These are phyloP conservation scores for Orussus abietinus DNA, from an alignment of 1,140 invertebrate species.

Conservation along the genomic window DNA sequence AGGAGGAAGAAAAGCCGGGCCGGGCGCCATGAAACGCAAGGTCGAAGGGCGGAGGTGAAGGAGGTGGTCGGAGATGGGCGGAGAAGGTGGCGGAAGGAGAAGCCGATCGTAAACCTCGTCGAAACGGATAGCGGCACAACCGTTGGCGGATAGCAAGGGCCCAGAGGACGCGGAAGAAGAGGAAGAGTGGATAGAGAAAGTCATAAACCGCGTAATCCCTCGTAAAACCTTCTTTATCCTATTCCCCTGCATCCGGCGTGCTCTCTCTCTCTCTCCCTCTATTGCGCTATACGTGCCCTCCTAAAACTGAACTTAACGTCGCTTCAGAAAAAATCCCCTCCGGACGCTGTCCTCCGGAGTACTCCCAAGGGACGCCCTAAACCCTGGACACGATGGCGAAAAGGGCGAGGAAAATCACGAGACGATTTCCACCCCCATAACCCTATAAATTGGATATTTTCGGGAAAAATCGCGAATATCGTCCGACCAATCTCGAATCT, in stretches of 20 bases:
- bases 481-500: too few relatives aligned
- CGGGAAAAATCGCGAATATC: too few relatives aligned
- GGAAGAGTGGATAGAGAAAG: slow-evolving; percentile 21
- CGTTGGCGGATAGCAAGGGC: slow-evolving; percentile 10
- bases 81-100: slow-evolving; percentile 10
- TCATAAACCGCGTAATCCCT: slow-evolving; percentile 46
- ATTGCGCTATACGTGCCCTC: not conserved
- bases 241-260: too few relatives aligned
- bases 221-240: slow-evolving; percentile 38
- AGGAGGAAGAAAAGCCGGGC: slow-evolving; percentile 8
- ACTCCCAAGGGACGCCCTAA: slow-evolving; percentile 1
- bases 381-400: slow-evolving; percentile 1
- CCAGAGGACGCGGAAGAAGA: slow-evolving; percentile 2
- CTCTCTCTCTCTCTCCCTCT: too few relatives aligned
- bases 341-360: too few relatives aligned
- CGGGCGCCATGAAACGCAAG: slow-evolving; percentile 23
- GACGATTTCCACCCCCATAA: not conserved
- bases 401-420: slow-evolving; percentile 10
- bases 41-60: not conserved
- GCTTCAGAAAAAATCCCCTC: too few relatives aligned
- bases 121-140: slow-evolving; percentile 14
- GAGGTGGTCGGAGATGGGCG: not conserved
- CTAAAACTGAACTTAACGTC: not conserved
- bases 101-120: slow-evolving; percentile 15
- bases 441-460: too few relatives aligned